Percentiles rank a stretch among this genome's conserved stretches.
These are phyloP conservation scores for Egretta garzetta DNA, from an alignment of 2,113 vertebrate species.

Conservation along the genomic window DNA sequence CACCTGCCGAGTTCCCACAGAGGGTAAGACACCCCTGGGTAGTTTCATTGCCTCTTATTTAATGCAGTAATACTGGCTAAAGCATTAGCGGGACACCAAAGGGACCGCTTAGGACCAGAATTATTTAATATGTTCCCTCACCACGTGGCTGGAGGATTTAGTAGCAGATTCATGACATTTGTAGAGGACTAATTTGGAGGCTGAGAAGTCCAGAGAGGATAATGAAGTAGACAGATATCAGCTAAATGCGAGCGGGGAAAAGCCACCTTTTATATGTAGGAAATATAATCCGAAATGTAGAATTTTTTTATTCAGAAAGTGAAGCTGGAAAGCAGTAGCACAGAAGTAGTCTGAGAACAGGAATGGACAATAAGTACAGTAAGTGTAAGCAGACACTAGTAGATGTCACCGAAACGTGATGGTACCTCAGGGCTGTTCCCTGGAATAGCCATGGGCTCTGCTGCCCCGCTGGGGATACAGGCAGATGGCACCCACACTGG, in stretches of 20 bases:
- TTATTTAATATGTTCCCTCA: neutral
- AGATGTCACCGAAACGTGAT: neutral
- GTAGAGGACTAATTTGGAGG: neutral
- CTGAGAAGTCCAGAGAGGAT: neutral
- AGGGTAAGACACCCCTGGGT: neutral
- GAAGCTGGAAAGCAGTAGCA: neutral
- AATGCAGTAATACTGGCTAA: neutral
- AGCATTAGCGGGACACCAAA: neutral
- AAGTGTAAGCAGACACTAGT: neutral
- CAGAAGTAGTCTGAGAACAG: neutral
- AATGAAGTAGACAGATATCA: neutral
- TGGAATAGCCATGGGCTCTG: neutral
- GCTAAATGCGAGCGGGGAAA: neutral
- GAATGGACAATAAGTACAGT: neutral
- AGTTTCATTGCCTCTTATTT: neutral
- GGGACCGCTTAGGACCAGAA: neutral
- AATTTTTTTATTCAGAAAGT: neutral
- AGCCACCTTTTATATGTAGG: neutral
- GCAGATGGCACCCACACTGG: neutral
- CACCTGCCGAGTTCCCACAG: accelerated
- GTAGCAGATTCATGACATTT: neutral
- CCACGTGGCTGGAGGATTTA: neutral
- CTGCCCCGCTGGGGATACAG: neutral
- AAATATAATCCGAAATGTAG: neutral
- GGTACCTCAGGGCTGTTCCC: accelerated